Evolutionary conservation across 2,888 invertebrate genomes (phyloP).

Genomic region (Drosophila tanythrix): DNA sequence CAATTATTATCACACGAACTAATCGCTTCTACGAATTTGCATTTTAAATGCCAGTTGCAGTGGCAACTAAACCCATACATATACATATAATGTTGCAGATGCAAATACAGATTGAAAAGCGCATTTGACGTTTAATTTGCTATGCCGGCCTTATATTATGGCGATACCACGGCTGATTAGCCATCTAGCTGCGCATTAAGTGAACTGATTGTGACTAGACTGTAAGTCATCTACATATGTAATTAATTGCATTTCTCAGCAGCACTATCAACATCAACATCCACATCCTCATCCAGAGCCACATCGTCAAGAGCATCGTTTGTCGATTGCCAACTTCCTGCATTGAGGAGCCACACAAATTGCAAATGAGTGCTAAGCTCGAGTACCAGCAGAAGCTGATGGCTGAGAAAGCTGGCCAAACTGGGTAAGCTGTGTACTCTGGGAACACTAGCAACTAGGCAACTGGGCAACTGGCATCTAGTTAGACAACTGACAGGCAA

Average conservation of each 20-base stretch:
- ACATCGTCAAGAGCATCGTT: slow-evolving; percentile 56
- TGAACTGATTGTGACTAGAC: slow-evolving; percentile 68
- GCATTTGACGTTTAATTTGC: slow-evolving; percentile 53
- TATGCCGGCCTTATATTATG: slow-evolving; percentile 66
- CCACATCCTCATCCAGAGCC: slow-evolving; percentile 33
- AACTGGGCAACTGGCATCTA: slow-evolving; percentile 14
- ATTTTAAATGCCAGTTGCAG: slow-evolving; percentile 58
- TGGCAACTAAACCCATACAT: slow-evolving; percentile 7
- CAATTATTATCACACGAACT: slow-evolving; percentile 52
- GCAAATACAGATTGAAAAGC: slow-evolving; percentile 19
- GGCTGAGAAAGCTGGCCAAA: slow-evolving; percentile 5
- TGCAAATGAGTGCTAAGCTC: slow-evolving; percentile 45
- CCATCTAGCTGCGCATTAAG: slow-evolving; percentile 51
- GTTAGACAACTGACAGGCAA: slow-evolving; percentile 25
- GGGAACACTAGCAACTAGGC: neutral
- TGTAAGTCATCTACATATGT: slow-evolving; percentile 67
- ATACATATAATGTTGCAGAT: slow-evolving; percentile 18
- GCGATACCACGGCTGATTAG: slow-evolving; percentile 68
- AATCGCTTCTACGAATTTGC: slow-evolving; percentile 76
- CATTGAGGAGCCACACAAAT: slow-evolving; percentile 50
- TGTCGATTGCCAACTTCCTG: slow-evolving; percentile 78
- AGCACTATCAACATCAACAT: slow-evolving; percentile 43
- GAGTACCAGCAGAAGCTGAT: slow-evolving; percentile 5
- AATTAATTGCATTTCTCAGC: slow-evolving; percentile 73
- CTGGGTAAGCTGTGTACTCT: neutral